Evolutionary conservation across 2,888 invertebrate species (phyloP), one percentile per base, ranked within the genome.

Genomic region (Archaeoteleia sp.): DNA sequence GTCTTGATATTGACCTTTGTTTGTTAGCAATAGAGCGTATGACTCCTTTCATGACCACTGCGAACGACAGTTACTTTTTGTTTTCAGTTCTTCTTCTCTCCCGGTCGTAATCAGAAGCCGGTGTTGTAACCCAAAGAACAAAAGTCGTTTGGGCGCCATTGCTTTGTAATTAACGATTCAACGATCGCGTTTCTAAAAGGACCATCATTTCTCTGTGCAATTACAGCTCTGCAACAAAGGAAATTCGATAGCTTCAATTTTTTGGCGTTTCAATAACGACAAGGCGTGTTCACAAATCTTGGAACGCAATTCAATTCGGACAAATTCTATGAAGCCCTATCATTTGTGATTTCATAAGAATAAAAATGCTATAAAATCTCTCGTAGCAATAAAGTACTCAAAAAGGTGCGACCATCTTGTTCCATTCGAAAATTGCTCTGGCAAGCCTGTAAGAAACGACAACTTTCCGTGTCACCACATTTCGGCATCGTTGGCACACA

Each of bases 361-460:
- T 2, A 20, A 20, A 20, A 20, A 20, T 2, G 2, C 5, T 4
- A 20, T 20, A 20, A 20, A 20, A 20, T 20, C 2, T n/a, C n/a
- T n/a, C n/a, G n/a, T n/a, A n/a, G n/a, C n/a, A n/a, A n/a, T 14
- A 10, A 37, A 49, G 15, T 37, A 27, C 25, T 20, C 37, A n/a
- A 17, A 49, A 35, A n/a, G n/a, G n/a, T n/a, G n/a, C n/a, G n/a
- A n/a, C n/a, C 29, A 49, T 34, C 42, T 30, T 34, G 35, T 35
- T 25, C 43, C 34, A 43, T 17, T 35, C 13, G 13, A 9, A 45
- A 20, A 55, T 37, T 45, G 43, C 27, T 43, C 27, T 13, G 35
- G 29, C 43, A 45, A 9, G 10, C 23, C n/a, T 45, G 37, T 9
- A 15, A 20, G n/a, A 17, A 14, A 14, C 29, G 27, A 29, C 5